Evolutionary conservation across 2,113 vertebrate species (phyloP).

Genomic region (Oncorhynchus keta): DNA sequence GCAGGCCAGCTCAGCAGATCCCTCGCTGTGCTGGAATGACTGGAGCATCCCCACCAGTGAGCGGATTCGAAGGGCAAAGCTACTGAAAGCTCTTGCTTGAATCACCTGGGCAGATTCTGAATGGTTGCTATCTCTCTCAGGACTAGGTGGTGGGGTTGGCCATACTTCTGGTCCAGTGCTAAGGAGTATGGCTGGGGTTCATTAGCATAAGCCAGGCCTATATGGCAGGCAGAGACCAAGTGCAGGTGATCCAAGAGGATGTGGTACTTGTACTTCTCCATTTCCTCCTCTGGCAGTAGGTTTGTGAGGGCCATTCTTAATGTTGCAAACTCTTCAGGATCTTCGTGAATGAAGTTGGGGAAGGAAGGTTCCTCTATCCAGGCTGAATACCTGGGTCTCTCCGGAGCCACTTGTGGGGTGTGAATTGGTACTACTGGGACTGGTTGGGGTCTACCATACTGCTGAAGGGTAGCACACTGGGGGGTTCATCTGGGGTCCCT

Average conservation of each 20-base stretch:
- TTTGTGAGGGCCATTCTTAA: background rate
- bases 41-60: slow-evolving; percentile 17
- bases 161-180: slow-evolving; percentile 6
- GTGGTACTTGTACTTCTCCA: background rate
- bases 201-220: background rate
- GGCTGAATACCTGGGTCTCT: too few relatives aligned
- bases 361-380: too few relatives aligned
- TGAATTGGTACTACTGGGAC: too few relatives aligned
- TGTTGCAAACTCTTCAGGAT: background rate
- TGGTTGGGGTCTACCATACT: too few relatives aligned
- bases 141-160: slow-evolving; percentile 18
- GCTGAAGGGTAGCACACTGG: too few relatives aligned
- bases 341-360: background rate
- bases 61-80: slow-evolving; percentile 9
- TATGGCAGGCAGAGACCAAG: background rate
- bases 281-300: background rate
- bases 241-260: background rate
- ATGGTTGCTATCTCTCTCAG: slow-evolving; percentile 7
- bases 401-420: too few relatives aligned
- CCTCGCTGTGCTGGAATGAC: background rate
- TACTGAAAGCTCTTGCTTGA: slow-evolving; percentile 6
- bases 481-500: too few relatives aligned
- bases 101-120: slow-evolving; percentile 1
- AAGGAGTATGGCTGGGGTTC: background rate
- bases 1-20: slow-evolving; percentile 8